Conservation (phyloP, 2,888 invertebrate species). For the Phymatocera aterrima region DNA sequence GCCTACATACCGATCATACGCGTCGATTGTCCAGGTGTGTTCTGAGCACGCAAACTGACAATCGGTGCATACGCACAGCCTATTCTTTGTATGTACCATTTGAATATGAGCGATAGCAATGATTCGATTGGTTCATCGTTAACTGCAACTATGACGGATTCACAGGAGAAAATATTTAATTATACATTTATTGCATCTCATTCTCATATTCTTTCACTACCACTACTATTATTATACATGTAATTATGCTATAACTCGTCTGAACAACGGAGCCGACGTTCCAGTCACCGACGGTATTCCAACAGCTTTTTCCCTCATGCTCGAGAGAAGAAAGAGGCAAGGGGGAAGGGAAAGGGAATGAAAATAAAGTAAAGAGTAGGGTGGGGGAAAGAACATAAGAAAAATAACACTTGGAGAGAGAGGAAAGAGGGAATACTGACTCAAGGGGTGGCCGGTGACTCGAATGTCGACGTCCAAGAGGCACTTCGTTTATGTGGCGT, state of each 20-base stretch:
- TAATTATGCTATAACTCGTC: not conserved
- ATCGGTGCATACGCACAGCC: constrained; percentile 2
- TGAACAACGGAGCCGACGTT: not conserved
- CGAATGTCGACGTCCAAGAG: constrained; percentile 34
- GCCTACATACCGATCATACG: not conserved
- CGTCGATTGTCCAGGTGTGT: constrained; percentile 7
- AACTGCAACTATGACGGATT: not conserved
- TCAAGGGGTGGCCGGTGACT: constrained; percentile 8
- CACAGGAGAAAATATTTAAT: not conserved
- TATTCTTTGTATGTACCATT: not conserved
- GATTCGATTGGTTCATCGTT: too few species aligned
- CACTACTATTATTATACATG: too few species aligned
- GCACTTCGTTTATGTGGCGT: constrained; percentile 68
- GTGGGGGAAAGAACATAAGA: not conserved
- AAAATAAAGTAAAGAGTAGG: not conserved
- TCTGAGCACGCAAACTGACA: constrained; percentile 21
- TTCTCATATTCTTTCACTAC: constrained; percentile 14
- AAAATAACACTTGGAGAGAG: too few species aligned
- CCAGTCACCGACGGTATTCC: constrained; percentile 2
- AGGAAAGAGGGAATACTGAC: not conserved
- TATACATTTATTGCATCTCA: not conserved
- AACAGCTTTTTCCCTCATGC: not conserved
- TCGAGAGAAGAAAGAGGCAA: too few species aligned
- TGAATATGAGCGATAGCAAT: too few species aligned
- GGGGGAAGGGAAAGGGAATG: not conserved